Base-by-base conservation (phyloP, 2,888 invertebrate species). In the Sepiola atlantica region DNA sequence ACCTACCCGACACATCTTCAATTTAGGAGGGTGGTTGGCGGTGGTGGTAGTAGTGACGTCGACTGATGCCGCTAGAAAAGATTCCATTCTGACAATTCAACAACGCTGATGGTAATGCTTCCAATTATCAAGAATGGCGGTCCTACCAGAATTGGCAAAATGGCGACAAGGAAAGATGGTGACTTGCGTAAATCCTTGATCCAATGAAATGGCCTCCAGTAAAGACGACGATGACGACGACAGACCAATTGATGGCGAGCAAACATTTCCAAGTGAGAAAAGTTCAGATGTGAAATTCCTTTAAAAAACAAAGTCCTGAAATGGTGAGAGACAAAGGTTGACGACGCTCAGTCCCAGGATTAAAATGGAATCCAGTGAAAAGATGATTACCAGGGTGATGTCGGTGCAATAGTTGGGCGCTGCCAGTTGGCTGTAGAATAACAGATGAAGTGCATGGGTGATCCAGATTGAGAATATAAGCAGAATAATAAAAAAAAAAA, bases 1-100 rank as follows among this genome's bases (percentile, higher is more conserved):
- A 92, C 92, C 92, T 92, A 92, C 92, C 92, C 92, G 92, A 55
- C 92, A 92, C 54, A 92, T 92, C n/a, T 92, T n/a, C 55, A 45
- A 45, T 92, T 77, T n/a, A 77, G n/a, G 16, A n/a, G 32, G n/a
- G 77, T 77, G n/a, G 77, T n/a, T n/a, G 77, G 77, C n/a, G 12
- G 18, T 77, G 77, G 16, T 16, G 77, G n/a, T 77, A n/a, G 77
- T 77, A 12, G 18, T 77, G 77, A n/a, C 3, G 77, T 8, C n/a
- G n/a, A 32, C 77, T 77, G 77, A n/a, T 77, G 77, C 77, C 32
- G 57, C 57, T 57, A 6, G 6, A 16, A 77, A 77, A 77, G 77
- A n/a, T 77, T n/a, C n/a, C n/a, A n/a, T n/a, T n/a, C n/a, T n/a
- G n/a, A n/a, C n/a, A 28, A 77, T 28, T 77, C 77, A 77, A 28